Evolutionary conservation across 2,113 vertebrate species (phyloP), one percentile per base, ranked within the genome.

Genomic region (Tychaedon coryphoeus): DNA sequence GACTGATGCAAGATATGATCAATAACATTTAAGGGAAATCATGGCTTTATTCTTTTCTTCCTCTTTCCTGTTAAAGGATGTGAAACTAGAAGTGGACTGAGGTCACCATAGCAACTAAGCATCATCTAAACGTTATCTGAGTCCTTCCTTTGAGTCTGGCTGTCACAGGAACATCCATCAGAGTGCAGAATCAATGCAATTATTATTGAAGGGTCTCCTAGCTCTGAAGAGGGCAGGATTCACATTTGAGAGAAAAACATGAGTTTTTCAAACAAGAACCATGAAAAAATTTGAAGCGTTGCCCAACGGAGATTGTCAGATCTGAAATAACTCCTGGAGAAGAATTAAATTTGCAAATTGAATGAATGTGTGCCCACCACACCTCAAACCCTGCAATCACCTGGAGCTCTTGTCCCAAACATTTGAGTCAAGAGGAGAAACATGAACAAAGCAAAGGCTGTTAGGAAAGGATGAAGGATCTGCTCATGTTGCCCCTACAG

Each of bases 51-150:
- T 77, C 31, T 72, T 90, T 79, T 57, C 72, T 66, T 77, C 53
- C 51, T 92, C 67, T 76, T 86, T 66, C 60, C 45, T 75, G 73
- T 54, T 60, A 89, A 89, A 85, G 77, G n/a, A 33, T 73, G 54
- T 73, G 65, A 87, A 93, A 78, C 53, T 71, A 60, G 43, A 65
- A 56, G 51, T 74, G 80, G 92, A 89, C 84, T 78, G 76, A 91
- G 91, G 94, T 95, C 96, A 97, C 96, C 95, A 95, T 94, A 85
- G 94, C 94, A 97, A 97, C 93, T 34, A 54, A 83, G 28, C 73
- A 93, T 65, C 89, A 33, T 82, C 71, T 72, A 33, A 92, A 87
- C 5, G 6, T 69, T 58, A 25, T 72, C 22, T 53, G 40, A 26
- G 61, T 57, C 60, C n/a, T 89, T 81, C 47, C 61, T 75, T 28